Conservation (phyloP, 1,140 invertebrate species). For the Diorhabda carinulata region DNA sequence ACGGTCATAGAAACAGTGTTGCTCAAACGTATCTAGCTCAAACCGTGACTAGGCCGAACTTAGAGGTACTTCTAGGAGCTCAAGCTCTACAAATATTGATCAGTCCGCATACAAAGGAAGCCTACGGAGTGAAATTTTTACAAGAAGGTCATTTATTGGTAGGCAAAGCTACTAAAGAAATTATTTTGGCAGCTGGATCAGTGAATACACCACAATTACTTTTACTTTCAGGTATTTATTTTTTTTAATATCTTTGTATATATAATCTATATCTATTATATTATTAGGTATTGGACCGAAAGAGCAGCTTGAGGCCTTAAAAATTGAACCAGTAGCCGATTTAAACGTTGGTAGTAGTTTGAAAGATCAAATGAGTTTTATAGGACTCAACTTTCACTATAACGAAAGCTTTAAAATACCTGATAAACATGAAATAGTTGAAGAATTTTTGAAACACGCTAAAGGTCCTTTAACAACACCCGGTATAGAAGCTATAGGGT, state of each 20-base stretch:
- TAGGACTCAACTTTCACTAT: conserved; percentile 37
- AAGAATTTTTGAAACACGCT: conserved; percentile 47
- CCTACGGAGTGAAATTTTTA: conserved; percentile 61
- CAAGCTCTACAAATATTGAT: conserved; percentile 63
- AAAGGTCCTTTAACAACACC: conserved; percentile 47
- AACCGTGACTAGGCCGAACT: conserved; percentile 57
- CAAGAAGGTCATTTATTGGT: conserved; percentile 46
- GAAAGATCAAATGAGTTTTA: conserved; percentile 53
- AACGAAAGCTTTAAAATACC: conserved; percentile 23
- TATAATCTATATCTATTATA: not conserved
- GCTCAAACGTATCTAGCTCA: conserved; percentile 55
- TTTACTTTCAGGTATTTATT: conserved; percentile 61
- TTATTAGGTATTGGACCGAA: conserved; percentile 63
- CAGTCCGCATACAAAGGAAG: conserved; percentile 54
- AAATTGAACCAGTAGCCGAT: conserved; percentile 48
- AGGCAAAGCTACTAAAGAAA: conserved; percentile 61
- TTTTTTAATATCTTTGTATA: not conserved
- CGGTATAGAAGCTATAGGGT: conserved; percentile 48
- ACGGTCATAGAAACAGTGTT: conserved; percentile 54
- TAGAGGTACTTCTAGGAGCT: conserved; percentile 57
- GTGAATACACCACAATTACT: conserved; percentile 85
- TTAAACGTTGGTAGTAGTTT: conserved; percentile 56
- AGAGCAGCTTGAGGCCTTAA: conserved; percentile 50
- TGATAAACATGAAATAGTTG: conserved; percentile 29
- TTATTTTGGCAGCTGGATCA: conserved; percentile 70